phyloP scores from a whole-genome alignment of 1,140 invertebrate genomes.

The Drosophila virilis region DNA sequence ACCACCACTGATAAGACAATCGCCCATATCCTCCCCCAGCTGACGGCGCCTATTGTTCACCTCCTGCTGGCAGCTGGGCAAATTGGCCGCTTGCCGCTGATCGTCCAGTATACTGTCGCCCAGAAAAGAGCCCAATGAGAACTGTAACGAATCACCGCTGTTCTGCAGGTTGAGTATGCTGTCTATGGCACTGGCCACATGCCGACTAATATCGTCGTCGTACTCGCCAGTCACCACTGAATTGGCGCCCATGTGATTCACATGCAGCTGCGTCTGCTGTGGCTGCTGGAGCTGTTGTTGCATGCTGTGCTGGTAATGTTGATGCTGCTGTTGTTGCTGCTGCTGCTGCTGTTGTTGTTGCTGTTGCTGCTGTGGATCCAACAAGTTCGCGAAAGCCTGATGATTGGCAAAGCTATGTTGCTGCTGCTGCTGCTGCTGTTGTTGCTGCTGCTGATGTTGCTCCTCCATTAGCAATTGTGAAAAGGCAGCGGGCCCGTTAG shows the following conservation, averaged over 20 bases:
- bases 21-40: conserved; percentile 77
- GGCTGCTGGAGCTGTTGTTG: conserved; percentile 68
- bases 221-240: conserved; percentile 66
- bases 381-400: conserved; percentile 58
- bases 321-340: conserved; percentile 44
- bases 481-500: conserved; percentile 55
- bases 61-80: conserved; percentile 74
- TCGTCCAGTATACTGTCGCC: conserved; percentile 80
- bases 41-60: conserved; percentile 59
- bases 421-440: conserved; percentile 58
- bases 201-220: conserved; percentile 89
- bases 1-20: conserved; percentile 81
- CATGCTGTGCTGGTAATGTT: conserved; percentile 59
- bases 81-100: conserved; percentile 61
- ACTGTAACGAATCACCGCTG: conserved; percentile 79
- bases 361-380: conserved; percentile 62
- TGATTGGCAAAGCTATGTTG: conserved; percentile 68
- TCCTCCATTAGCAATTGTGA: conserved; percentile 65
- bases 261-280: conserved; percentile 76
- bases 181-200: conserved; percentile 91
- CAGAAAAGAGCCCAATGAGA: conserved; percentile 78
- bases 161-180: conserved; percentile 90
- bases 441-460: conserved; percentile 66
- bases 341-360: conserved; percentile 59
- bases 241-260: conserved; percentile 53